A percentile compares a stretch with the other conserved stretches of the same genome.
phyloP scores from a whole-genome alignment of 2,797 vertebrate species.

The Lepidocolaptes lacrymiger region DNA sequence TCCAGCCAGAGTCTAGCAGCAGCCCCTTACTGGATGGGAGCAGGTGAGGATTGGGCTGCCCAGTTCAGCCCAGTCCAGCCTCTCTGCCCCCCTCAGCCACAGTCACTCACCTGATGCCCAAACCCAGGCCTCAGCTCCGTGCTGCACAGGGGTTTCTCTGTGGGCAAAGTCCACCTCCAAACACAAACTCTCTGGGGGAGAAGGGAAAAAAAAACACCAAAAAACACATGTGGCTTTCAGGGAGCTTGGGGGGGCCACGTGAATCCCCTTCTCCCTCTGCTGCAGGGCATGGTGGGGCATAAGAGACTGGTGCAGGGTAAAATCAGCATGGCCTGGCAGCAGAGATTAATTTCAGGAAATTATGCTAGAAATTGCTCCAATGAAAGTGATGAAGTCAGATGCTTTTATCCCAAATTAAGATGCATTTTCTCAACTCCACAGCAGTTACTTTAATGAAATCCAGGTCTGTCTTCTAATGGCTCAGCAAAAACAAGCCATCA shows the following conservation, averaged over 20 bases:
- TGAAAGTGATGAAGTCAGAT: neutral
- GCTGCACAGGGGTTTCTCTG: conserved; percentile 75
- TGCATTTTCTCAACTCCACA: neutral
- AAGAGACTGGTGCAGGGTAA: neutral
- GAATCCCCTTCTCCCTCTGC: neutral
- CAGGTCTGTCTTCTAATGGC: neutral
- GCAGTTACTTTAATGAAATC: neutral
- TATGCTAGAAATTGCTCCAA: neutral
- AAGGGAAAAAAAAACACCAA: neutral
- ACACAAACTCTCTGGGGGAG: conserved; percentile 82
- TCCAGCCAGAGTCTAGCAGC: neutral
- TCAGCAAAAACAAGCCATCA: neutral
- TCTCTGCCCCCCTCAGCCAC: rapidly evolving
- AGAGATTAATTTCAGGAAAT: neutral
- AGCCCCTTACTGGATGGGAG: rapidly evolving
- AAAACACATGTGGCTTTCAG: neutral
- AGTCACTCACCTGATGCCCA: conserved; percentile 84
- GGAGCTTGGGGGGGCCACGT: neutral
- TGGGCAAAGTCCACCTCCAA: conserved; percentile 90
- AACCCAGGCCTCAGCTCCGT: conserved; percentile 77
- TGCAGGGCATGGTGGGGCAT: neutral
- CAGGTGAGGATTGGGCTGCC: neutral
- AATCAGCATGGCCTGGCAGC: neutral
- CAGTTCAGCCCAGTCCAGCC: neutral
- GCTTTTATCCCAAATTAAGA: neutral